These are phyloP conservation scores for Isurus oxyrinchus DNA, from an alignment of 2,113 vertebrate genomes.

Conservation along the genomic window DNA sequence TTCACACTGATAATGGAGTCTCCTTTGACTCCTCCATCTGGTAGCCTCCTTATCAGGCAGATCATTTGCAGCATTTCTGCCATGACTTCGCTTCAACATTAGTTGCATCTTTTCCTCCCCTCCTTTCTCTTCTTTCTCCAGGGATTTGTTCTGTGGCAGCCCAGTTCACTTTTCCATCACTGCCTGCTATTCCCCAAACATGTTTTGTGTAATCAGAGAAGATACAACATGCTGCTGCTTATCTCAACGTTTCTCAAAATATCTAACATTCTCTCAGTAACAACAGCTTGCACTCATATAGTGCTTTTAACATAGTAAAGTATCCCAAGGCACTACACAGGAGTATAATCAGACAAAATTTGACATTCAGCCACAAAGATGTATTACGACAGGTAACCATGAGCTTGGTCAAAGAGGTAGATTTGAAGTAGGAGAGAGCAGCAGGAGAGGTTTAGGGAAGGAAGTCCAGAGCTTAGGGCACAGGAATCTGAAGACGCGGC, in stretches of 20 bases:
- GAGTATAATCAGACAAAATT: background rate
- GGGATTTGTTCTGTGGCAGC: background rate
- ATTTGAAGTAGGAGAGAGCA: background rate
- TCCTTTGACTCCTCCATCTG: constrained; percentile 8
- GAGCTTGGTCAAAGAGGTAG: background rate
- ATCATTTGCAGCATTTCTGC: background rate
- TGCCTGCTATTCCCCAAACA: background rate
- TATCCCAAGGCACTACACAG: background rate
- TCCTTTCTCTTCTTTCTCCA: background rate
- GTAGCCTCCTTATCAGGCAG: background rate
- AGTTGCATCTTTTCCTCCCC: background rate
- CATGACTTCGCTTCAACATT: background rate
- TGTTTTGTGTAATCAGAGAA: background rate
- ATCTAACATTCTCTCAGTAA: background rate
- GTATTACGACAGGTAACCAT: background rate
- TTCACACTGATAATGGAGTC: background rate
- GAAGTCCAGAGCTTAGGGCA: background rate
- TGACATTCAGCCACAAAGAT: background rate
- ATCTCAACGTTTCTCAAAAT: background rate
- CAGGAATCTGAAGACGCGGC: background rate
- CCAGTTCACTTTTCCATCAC: background rate
- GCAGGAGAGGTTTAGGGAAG: background rate
- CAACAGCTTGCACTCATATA: background rate
- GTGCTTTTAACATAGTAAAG: background rate
- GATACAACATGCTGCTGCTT: background rate